A percentile compares a stretch with the other conserved stretches of the same genome.
These are phyloP conservation scores for Heliconius charithonia DNA, from an alignment of 2,888 invertebrate genomes.

Conservation along the genomic window DNA sequence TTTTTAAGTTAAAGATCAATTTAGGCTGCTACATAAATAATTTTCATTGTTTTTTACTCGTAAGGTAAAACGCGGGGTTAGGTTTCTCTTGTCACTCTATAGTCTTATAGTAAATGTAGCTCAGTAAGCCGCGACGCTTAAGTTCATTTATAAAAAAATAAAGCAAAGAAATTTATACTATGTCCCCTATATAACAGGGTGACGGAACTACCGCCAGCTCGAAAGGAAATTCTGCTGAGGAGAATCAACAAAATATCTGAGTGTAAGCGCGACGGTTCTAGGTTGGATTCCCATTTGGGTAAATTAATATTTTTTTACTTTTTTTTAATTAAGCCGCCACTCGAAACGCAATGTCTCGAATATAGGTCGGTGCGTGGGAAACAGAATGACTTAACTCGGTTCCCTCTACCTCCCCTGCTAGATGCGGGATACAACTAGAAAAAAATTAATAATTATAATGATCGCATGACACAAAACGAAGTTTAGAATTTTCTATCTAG, in stretches of 20 bases:
- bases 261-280: background rate
- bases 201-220: background rate
- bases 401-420: no score
- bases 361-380: background rate
- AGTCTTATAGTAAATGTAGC: no score
- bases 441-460: background rate
- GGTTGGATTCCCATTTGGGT: background rate
- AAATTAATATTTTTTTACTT: background rate
- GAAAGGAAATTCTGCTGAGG: background rate
- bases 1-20: no score
- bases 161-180: no score
- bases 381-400: background rate
- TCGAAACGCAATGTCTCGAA: no score
- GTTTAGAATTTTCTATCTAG: background rate
- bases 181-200: background rate
- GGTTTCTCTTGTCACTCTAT: no score
- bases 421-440: background rate
- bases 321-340: no score
- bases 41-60: no score
- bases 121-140: no score
- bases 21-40: no score
- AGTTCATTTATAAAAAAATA: no score
- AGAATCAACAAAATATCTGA: background rate
- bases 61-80: no score
- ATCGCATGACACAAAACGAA: background rate